Conservation (phyloP, 2,888 invertebrate species). For the Caenorhabditis virilis region DNA sequence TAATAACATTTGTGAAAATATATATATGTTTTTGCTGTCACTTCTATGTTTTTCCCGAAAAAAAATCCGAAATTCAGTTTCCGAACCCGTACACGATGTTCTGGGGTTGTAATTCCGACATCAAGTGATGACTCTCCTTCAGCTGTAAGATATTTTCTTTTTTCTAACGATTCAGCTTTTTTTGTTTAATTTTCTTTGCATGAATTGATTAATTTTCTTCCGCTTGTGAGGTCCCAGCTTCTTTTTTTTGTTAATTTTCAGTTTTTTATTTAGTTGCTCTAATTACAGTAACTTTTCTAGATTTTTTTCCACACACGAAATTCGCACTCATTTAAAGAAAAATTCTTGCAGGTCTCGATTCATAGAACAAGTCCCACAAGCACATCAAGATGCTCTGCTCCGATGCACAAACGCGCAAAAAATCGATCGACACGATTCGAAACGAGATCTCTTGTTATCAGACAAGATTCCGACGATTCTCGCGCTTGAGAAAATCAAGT, state of each 20-base stretch:
- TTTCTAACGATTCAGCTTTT: conserved; percentile 1
- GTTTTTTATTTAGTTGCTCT: not conserved
- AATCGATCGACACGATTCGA: not conserved
- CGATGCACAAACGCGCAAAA: not conserved
- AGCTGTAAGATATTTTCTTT: conserved; percentile 23
- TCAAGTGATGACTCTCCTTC: conserved; percentile 19
- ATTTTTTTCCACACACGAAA: not conserved
- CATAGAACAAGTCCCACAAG: not conserved
- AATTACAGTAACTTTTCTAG: not conserved
- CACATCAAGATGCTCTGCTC: not conserved
- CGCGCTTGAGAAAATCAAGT: no score
- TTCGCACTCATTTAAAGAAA: not conserved
- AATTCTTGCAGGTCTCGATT: not conserved
- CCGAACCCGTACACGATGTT: conserved; percentile 32
- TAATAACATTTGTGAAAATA: not conserved
- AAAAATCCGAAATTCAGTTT: conserved; percentile 19
- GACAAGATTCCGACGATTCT: no score
- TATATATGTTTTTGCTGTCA: no score
- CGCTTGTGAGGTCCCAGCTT: not conserved
- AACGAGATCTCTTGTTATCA: not conserved
- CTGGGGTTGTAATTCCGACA: conserved; percentile 34
- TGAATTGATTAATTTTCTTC: not conserved
- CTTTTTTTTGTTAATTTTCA: not conserved
- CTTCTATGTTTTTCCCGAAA: not conserved
- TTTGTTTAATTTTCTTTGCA: not conserved